These are phyloP conservation scores for Zaprionus obscuricornis DNA, from an alignment of 2,888 invertebrate species.

Conservation along the genomic window DNA sequence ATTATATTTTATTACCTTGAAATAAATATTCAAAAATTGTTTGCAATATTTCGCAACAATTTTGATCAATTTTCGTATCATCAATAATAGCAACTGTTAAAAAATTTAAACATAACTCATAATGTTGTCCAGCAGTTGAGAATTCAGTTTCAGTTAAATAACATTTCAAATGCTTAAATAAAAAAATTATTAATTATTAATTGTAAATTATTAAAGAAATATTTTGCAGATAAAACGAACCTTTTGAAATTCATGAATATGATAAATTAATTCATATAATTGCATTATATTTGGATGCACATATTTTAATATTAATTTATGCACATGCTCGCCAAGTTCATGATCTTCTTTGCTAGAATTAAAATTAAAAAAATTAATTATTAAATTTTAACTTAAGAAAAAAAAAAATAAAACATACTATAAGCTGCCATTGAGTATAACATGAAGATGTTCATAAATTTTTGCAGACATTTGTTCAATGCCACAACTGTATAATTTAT, in stretches of 20 bases:
- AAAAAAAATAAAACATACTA: slow-evolving; percentile 16
- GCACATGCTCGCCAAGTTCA: slow-evolving; percentile 18
- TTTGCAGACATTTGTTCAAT: slow-evolving; percentile 70
- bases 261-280: slow-evolving; percentile 52
- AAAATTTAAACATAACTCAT: slow-evolving; percentile 43
- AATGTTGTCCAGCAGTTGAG: slow-evolving; percentile 2
- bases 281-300: slow-evolving; percentile 38
- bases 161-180: slow-evolving; percentile 41
- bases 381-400: not conserved
- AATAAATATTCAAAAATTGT: slow-evolving; percentile 52
- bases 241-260: slow-evolving; percentile 42
- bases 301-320: slow-evolving; percentile 27
- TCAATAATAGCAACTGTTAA: slow-evolving; percentile 33
- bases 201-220: not conserved
- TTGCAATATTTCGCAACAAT: slow-evolving; percentile 23
- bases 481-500: slow-evolving; percentile 40
- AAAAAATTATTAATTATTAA: not conserved
- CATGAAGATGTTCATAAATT: slow-evolving; percentile 35
- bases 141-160: not conserved
- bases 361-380: not conserved
- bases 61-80: slow-evolving; percentile 8
- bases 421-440: slow-evolving; percentile 28
- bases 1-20: slow-evolving; percentile 40
- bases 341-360: slow-evolving; percentile 31
- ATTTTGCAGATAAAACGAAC: slow-evolving; percentile 21